These are phyloP conservation scores for Pentalonia nigronervosa DNA, from an alignment of 1,140 invertebrate species.

Conservation along the genomic window DNA sequence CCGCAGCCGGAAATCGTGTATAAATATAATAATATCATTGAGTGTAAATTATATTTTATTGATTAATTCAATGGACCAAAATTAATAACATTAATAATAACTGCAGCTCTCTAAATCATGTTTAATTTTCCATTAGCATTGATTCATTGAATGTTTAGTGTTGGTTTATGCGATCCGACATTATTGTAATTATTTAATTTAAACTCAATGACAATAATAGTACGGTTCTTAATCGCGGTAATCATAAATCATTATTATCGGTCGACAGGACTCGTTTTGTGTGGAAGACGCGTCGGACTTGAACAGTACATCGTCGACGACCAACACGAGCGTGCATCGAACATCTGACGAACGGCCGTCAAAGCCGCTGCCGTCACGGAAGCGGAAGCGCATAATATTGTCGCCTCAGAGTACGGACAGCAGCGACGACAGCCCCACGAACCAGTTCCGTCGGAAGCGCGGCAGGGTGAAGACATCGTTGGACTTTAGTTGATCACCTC, in stretches of 20 bases:
- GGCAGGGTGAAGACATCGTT: slow-evolving; percentile 26
- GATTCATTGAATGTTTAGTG: background rate
- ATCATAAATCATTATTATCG: background rate
- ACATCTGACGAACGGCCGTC: background rate
- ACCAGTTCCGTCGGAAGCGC: background rate
- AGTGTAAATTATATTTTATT: background rate
- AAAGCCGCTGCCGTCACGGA: background rate
- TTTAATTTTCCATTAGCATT: no score
- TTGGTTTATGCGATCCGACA: background rate
- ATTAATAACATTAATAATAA: background rate
- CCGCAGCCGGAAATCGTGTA: background rate
- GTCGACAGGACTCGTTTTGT: slow-evolving; percentile 45
- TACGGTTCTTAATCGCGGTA: background rate
- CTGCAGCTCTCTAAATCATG: no score
- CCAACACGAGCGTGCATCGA: background rate
- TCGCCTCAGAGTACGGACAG: slow-evolving; percentile 25
- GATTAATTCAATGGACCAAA: background rate
- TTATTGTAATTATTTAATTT: no score
- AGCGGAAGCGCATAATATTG: slow-evolving; percentile 18
- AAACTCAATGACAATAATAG: background rate
- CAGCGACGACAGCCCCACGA: background rate
- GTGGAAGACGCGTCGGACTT: background rate
- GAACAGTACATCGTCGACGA: slow-evolving; percentile 24
- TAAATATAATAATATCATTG: background rate
- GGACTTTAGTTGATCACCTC: background rate